phyloP scores from a whole-genome alignment of 2,888 invertebrate genomes.

The Cephus spinipes region DNA sequence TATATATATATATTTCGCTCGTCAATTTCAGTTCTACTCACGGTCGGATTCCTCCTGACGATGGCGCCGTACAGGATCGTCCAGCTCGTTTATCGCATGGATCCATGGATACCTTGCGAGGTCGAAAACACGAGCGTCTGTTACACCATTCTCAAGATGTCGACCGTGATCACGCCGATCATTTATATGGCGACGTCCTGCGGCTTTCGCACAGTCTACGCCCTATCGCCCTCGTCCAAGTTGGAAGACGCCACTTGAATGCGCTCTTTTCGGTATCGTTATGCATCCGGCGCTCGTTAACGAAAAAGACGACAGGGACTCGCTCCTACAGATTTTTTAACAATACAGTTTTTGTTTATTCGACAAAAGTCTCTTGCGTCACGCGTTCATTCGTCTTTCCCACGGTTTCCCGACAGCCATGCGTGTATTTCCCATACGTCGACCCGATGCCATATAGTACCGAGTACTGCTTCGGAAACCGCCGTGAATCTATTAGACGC shows the following conservation, averaged over 20 bases:
- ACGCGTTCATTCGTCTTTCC: neutral
- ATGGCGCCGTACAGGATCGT: slow-evolving; percentile 50
- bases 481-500: neutral
- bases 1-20: neutral
- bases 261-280: neutral
- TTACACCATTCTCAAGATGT: slow-evolving; percentile 46
- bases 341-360: too few relatives aligned
- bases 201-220: slow-evolving; percentile 31
- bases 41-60: slow-evolving; percentile 42
- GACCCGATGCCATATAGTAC: neutral
- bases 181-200: slow-evolving; percentile 38
- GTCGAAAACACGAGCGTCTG: slow-evolving; percentile 36
- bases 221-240: neutral
- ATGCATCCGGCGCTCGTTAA: too few relatives aligned
- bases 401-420: neutral
- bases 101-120: slow-evolving; percentile 41
- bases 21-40: slow-evolving; percentile 39
- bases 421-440: neutral
- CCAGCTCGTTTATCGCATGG: slow-evolving; percentile 40
- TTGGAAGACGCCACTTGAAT: neutral
- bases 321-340: too few relatives aligned
- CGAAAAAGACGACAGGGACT: too few relatives aligned
- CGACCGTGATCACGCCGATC: slow-evolving; percentile 41
- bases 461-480: neutral
- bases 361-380: too few relatives aligned